Percentiles rank a stretch among this genome's conserved stretches.
These are phyloP conservation scores for Pheosia gnoma DNA, from an alignment of 2,888 invertebrate genomes.

Conservation along the genomic window DNA sequence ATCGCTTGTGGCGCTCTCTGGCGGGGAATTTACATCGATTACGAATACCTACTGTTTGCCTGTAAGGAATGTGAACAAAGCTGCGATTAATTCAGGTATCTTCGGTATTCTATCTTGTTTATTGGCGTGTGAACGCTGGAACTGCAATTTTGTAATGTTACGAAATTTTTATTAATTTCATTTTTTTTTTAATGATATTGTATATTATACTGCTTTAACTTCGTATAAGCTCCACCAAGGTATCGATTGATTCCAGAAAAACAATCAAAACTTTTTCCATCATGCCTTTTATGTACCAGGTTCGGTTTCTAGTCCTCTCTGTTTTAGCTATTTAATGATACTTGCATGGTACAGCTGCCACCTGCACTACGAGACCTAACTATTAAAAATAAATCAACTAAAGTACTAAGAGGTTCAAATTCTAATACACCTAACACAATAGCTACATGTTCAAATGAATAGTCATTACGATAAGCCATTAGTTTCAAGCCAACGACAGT, in stretches of 20 bases:
- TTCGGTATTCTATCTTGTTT: constrained; percentile 6
- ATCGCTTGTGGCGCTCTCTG: constrained; percentile 22
- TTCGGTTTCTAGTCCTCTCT: too few species aligned
- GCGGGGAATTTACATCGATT: constrained; percentile 48
- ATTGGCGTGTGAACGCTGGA: background rate
- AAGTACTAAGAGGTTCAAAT: too few species aligned
- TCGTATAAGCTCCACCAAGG: too few species aligned
- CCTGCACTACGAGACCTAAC: background rate
- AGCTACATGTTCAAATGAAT: background rate
- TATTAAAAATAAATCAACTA: background rate
- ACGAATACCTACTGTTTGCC: constrained; percentile 42
- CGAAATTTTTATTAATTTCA: background rate
- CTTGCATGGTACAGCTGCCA: background rate
- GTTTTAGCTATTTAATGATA: background rate
- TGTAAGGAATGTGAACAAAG: constrained; percentile 30
- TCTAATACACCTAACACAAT: background rate
- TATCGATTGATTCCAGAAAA: too few species aligned
- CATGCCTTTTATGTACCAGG: too few species aligned
- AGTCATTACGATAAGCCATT: background rate
- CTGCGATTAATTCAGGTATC: background rate
- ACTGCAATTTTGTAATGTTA: background rate
- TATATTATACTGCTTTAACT: too few species aligned
- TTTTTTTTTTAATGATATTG: too few species aligned
- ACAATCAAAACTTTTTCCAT: too few species aligned
- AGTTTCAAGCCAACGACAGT: background rate